Evolutionary conservation across 2,797 vertebrate species (phyloP).

Genomic region (Danio choprae): DNA sequence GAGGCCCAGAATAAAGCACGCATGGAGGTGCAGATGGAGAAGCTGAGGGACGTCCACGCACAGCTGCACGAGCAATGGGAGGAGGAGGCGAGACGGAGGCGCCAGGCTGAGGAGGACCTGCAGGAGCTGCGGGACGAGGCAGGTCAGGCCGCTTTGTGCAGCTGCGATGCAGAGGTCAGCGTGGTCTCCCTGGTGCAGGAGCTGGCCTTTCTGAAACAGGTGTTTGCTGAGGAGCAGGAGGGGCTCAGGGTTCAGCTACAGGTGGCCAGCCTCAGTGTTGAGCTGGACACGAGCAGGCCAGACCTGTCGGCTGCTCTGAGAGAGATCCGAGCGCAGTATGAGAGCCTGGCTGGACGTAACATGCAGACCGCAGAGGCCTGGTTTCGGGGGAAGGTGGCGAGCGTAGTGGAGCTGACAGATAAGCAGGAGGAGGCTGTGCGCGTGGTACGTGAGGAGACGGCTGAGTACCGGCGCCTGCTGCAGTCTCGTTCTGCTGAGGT

Average conservation of each 20-base stretch:
- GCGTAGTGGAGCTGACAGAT: constrained; percentile 78
- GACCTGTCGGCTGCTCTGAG: constrained; percentile 82
- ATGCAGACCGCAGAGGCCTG: constrained; percentile 84
- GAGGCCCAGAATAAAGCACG: constrained; percentile 80
- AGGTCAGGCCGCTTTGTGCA: constrained; percentile 68
- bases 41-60: constrained; percentile 71
- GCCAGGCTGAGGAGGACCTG: constrained; percentile 74
- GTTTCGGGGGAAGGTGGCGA: constrained; percentile 82
- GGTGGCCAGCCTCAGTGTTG: constrained; percentile 74
- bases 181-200: constrained; percentile 78
- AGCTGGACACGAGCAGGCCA: constrained; percentile 79
- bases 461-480: constrained; percentile 84
- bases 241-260: constrained; percentile 79
- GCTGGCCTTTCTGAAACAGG: constrained; percentile 80
- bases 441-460: constrained; percentile 84
- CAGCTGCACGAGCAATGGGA: constrained; percentile 76
- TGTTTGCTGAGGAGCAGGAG: constrained; percentile 78
- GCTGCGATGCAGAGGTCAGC: constrained; percentile 74
- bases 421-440: constrained; percentile 82
- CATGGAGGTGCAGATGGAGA: constrained; percentile 78
- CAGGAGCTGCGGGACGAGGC: constrained; percentile 75
- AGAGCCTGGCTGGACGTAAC: constrained; percentile 83
- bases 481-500: constrained; percentile 83
- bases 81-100: constrained; percentile 70
- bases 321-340: constrained; percentile 84